phyloP scores from a whole-genome alignment of 2,797 vertebrate species.

The Pelodytes ibericus region DNA sequence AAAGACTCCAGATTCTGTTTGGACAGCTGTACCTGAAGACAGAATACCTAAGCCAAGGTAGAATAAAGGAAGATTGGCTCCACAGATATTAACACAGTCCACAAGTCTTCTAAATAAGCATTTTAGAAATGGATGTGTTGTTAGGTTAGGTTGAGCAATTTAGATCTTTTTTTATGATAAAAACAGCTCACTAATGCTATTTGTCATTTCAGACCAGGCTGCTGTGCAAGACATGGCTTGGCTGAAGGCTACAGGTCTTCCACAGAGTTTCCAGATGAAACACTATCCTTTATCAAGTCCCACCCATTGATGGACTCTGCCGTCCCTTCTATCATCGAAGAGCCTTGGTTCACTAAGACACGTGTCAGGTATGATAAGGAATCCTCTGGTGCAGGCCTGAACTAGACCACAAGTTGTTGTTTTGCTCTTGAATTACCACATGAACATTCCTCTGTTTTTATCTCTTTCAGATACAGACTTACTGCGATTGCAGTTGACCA shows the following conservation, averaged over 20 bases:
- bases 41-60: slow-evolving; percentile 95
- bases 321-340: slow-evolving; percentile 89
- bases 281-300: slow-evolving; percentile 95
- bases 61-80: slow-evolving; percentile 25
- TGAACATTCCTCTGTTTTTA: slow-evolving; percentile 19
- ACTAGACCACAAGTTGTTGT: background rate
- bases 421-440: background rate
- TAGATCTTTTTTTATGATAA: background rate
- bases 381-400: too few relatives aligned
- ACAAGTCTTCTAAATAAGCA: background rate
- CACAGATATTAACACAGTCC: slow-evolving; percentile 1
- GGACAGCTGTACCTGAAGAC: slow-evolving; percentile 96
- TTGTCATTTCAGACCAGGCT: slow-evolving; percentile 84
- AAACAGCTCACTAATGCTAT: background rate
- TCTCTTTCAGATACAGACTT: slow-evolving; percentile 83
- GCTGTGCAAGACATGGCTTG: slow-evolving; percentile 89
- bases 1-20: slow-evolving; percentile 95
- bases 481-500: slow-evolving; percentile 91
- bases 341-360: slow-evolving; percentile 98
- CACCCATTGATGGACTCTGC: slow-evolving; percentile 96
- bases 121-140: slow-evolving; percentile 1
- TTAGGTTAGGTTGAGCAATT: background rate
- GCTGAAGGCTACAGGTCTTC: slow-evolving; percentile 92
- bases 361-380: slow-evolving; percentile 84
- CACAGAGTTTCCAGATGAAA: slow-evolving; percentile 95